Evolutionary conservation across 1,140 invertebrate genomes (phyloP).

Genomic region (Drosophila arawakana): DNA sequence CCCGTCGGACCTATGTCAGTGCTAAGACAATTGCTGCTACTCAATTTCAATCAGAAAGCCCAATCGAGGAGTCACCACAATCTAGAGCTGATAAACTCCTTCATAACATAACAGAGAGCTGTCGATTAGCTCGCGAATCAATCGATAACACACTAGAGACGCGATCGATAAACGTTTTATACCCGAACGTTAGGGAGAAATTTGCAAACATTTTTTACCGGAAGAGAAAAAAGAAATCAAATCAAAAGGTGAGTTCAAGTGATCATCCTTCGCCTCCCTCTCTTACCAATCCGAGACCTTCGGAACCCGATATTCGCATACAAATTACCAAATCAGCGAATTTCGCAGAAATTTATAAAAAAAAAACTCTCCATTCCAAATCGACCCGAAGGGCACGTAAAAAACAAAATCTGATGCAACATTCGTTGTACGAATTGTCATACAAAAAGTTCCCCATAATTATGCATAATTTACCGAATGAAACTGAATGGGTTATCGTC

Average conservation of each 20-base stretch:
- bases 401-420: constrained; percentile 69
- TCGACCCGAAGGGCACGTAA: constrained; percentile 61
- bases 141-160: constrained; percentile 21
- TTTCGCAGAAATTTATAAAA: constrained; percentile 11
- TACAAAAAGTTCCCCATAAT: constrained; percentile 16
- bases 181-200: constrained; percentile 65
- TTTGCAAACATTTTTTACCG: constrained; percentile 81
- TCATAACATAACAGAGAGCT: constrained; percentile 79
- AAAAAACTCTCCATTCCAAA: constrained; percentile 8
- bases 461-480: constrained; percentile 44
- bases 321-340: background rate
- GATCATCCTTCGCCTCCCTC: background rate
- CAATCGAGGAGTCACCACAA: constrained; percentile 73
- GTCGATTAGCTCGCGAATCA: constrained; percentile 21
- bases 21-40: constrained; percentile 71
- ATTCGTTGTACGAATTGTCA: constrained; percentile 57
- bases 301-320: background rate
- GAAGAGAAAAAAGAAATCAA: constrained; percentile 82
- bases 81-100: constrained; percentile 81
- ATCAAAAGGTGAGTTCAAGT: constrained; percentile 69
- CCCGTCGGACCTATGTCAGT: constrained; percentile 81
- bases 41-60: constrained; percentile 79
- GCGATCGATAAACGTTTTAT: constrained; percentile 37
- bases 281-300: background rate
- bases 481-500: constrained; percentile 54